Base-by-base conservation (phyloP, 2,888 invertebrate genomes). In the Actias luna region DNA sequence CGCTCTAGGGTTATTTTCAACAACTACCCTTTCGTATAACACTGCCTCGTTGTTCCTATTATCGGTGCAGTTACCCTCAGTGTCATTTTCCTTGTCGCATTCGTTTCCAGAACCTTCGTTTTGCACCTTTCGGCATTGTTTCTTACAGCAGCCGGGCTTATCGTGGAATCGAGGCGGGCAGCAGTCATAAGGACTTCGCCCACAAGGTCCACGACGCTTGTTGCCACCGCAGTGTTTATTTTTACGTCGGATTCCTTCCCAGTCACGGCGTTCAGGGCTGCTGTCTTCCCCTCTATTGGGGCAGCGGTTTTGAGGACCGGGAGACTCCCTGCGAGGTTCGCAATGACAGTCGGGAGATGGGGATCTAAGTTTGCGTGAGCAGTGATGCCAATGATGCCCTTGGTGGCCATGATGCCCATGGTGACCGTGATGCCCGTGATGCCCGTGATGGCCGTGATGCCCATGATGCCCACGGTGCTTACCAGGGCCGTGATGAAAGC, bases 361-460 rank as follows among this genome's bases (percentile, higher is more conserved):
- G 60, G 25, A 16, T n/a, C 39, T 22, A 25, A 7, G 12, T 18
- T 36, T 25, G 18, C 4, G 58, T 14, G 58, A 14, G 36, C 58
- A 52, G 33, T 33, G 33, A 33, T 33, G 33, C 5, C 33, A 1
- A 1, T 18, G 16, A 18, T 25, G 57, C n/a, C 31, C 31, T 27
- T 31, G 39, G n/a, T 16, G 25, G 10, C 22, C 35, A 36, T 12
- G 58, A 16, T 22, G 58, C 1, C 36, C 58, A 52, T 31, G 60
- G 39, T 27, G 39, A 33, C 50, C 67, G 36, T 50, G 52, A 25
- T 42, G 39, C 1, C 64, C 60, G 29, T 27, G 68, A 29, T 50
- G 62, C 0, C 61, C 35, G 22, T 58, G 57, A 25, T 33, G 22
- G 39, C 67, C 65, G 39, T 50, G 64, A 33, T 36, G 63, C 1